Conservation (phyloP, 2,113 vertebrate species). For the Tachysurus vachellii region DNA sequence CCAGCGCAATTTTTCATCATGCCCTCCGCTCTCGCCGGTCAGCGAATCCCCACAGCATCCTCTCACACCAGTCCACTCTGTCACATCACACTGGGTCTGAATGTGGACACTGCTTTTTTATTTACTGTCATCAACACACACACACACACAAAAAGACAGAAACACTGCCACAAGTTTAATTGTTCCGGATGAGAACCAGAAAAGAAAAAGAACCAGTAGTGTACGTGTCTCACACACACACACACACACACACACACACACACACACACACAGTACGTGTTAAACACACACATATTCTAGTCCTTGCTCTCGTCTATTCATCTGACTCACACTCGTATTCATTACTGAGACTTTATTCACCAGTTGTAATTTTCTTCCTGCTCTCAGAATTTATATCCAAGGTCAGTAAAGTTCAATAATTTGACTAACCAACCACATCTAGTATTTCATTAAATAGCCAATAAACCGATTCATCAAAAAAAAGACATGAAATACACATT, state of each 20-base stretch:
- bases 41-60: conserved; percentile 54
- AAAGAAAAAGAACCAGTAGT: conserved; percentile 33
- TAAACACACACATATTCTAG: too few species aligned
- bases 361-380: conserved; percentile 79
- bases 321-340: conserved; percentile 79
- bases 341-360: conserved; percentile 84
- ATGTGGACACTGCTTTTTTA: conserved; percentile 51
- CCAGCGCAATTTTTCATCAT: conserved; percentile 71
- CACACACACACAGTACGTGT: too few species aligned
- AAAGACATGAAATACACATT: conserved; percentile 73
- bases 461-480: conserved; percentile 92
- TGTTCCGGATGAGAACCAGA: too few species aligned
- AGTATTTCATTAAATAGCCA: conserved; percentile 86
- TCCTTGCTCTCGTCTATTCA: conserved; percentile 61
- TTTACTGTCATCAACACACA: conserved; percentile 56
- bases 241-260: too few species aligned
- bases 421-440: conserved; percentile 89
- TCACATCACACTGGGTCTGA: conserved; percentile 33
- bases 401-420: conserved; percentile 94
- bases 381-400: conserved; percentile 81
- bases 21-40: conserved; percentile 60
- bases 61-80: conserved; percentile 45
- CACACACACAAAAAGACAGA: not conserved
- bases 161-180: conserved; percentile 60
- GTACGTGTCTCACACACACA: too few species aligned